These are phyloP conservation scores for Triplophysa siluroides DNA, from an alignment of 2,113 vertebrate genomes.

Conservation along the genomic window DNA sequence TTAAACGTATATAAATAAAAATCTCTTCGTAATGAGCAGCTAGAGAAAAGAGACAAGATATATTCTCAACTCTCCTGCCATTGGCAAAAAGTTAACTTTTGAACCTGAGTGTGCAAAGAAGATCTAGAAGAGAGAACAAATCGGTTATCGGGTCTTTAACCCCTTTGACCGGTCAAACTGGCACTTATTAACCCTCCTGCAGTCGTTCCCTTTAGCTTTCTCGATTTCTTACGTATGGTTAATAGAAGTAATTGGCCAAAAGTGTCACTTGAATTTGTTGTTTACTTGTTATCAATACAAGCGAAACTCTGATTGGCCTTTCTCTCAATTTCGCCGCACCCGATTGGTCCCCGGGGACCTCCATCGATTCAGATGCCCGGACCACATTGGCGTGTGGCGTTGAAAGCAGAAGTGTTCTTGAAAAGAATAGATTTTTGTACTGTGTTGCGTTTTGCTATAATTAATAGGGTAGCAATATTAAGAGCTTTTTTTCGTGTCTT, in stretches of 20 bases:
- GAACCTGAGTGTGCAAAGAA: neutral
- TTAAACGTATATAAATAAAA: neutral
- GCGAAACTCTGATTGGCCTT: slow-evolving; percentile 35
- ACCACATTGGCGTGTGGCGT: slow-evolving; percentile 12
- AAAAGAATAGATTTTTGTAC: slow-evolving; percentile 24
- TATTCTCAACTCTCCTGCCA: neutral
- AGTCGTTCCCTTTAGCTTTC: neutral
- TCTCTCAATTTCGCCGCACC: slow-evolving; percentile 38
- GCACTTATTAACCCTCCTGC: slow-evolving; percentile 24
- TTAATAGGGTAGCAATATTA: slow-evolving; percentile 20
- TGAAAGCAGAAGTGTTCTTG: slow-evolving; percentile 20
- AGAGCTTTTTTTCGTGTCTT: neutral
- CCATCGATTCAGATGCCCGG: slow-evolving; percentile 10
- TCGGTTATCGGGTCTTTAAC: slow-evolving; percentile 1
- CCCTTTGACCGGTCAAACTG: slow-evolving; percentile 1
- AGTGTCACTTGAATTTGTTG: neutral
- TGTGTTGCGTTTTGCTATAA: neutral
- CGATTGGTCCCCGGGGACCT: slow-evolving; percentile 29
- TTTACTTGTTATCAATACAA: slow-evolving; percentile 14
- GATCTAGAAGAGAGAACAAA: neutral
- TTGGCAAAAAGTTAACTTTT: neutral
- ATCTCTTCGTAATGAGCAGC: slow-evolving; percentile 19
- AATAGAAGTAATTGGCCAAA: slow-evolving; percentile 32
- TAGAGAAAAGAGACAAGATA: neutral
- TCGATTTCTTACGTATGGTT: neutral